These are phyloP conservation scores for Neomicropteryx cornuta DNA, from an alignment of 1,140 invertebrate species.

Conservation along the genomic window DNA sequence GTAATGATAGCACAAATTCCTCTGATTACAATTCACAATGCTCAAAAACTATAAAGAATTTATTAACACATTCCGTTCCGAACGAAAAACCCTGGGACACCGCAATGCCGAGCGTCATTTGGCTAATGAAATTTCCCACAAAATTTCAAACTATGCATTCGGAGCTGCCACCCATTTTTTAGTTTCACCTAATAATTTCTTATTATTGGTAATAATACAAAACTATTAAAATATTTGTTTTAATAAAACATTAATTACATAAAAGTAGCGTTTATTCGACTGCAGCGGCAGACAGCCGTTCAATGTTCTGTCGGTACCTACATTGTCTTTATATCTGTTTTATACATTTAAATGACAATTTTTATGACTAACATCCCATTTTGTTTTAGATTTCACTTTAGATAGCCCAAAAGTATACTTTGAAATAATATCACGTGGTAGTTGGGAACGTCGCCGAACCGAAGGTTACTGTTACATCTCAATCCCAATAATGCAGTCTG, in stretches of 20 bases:
- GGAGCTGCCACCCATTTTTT: too few species aligned
- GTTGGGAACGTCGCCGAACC: conserved; percentile 29
- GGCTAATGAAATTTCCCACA: too few species aligned
- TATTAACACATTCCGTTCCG: too few species aligned
- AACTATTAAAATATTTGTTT: background rate
- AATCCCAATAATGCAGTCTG: conserved; percentile 19
- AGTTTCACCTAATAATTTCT: too few species aligned
- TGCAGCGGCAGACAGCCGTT: background rate
- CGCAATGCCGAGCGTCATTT: too few species aligned
- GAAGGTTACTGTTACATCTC: conserved; percentile 29
- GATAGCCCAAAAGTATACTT: conserved; percentile 23
- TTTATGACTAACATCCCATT: background rate
- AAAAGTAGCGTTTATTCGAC: background rate
- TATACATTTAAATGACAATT: background rate
- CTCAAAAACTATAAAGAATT: too few species aligned
- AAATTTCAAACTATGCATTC: too few species aligned
- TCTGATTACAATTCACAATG: too few species aligned
- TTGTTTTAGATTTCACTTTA: conserved; percentile 8
- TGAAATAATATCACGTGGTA: conserved; percentile 31
- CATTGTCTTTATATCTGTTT: conserved; percentile 15
- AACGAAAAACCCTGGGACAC: too few species aligned
- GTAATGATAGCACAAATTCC: too few species aligned
- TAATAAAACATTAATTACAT: background rate
- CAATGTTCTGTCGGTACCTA: background rate
- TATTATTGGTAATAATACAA: too few species aligned